Percentiles rank a stretch among this genome's conserved stretches.
Evolutionary conservation across 1,140 invertebrate genomes (phyloP).

Genomic region (Ips nitidus): DNA sequence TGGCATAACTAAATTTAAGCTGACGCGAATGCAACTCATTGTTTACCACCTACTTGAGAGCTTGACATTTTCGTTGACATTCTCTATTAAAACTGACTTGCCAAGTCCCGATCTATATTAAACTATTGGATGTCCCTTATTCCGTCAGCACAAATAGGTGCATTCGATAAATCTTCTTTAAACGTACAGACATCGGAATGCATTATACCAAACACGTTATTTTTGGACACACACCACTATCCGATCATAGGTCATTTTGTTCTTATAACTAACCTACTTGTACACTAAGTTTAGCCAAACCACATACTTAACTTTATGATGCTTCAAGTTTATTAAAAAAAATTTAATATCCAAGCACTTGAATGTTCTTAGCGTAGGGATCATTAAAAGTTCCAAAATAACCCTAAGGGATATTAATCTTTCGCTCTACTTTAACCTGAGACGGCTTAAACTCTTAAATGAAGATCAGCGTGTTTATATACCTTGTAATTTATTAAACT

Average conservation of each 20-base stretch:
- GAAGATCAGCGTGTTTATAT: background rate
- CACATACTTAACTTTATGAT: no score
- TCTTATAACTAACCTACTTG: no score
- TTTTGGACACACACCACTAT: background rate
- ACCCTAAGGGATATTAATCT: conserved; percentile 24
- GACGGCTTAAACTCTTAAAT: conserved; percentile 5
- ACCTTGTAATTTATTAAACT: no score
- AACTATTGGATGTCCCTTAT: conserved; percentile 3
- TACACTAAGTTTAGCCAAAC: no score
- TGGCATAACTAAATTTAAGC: conserved; percentile 15
- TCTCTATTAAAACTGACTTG: conserved; percentile 13
- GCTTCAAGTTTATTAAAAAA: background rate
- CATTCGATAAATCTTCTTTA: conserved; percentile 15
- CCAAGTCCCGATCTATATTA: conserved; percentile 22
- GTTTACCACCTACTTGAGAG: conserved; percentile 23
- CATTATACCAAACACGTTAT: conserved; percentile 21
- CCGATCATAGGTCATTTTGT: no score
- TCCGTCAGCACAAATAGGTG: conserved; percentile 15
- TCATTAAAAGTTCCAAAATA: conserved; percentile 22
- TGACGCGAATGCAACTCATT: conserved; percentile 16
- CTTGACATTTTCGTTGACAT: conserved; percentile 28
- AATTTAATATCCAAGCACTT: conserved; percentile 19
- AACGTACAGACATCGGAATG: conserved; percentile 16
- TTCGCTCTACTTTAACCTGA: conserved; percentile 10
- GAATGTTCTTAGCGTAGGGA: background rate